Percentiles rank a stretch among this genome's conserved stretches.
Conservation (phyloP, 2,113 vertebrate species). For the Limnothrissa miodon region DNA sequence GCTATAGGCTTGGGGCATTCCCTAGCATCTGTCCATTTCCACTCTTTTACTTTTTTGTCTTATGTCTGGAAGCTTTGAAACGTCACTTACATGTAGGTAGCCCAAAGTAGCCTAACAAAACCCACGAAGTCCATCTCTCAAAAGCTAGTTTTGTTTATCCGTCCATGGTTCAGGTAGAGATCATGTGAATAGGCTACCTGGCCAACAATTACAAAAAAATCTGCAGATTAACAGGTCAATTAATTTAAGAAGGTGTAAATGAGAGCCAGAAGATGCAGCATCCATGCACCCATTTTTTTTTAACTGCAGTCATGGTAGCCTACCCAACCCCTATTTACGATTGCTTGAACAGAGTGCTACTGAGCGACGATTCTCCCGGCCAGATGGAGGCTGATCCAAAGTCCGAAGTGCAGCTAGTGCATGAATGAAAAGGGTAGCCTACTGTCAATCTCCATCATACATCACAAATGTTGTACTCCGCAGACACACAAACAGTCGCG, state of each 20-base stretch:
- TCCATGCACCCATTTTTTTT: background rate
- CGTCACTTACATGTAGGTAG: background rate
- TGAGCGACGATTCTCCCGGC: background rate
- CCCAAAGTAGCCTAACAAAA: background rate
- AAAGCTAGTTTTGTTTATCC: too few relatives aligned
- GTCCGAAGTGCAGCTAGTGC: background rate
- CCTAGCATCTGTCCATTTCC: background rate
- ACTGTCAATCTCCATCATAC: background rate
- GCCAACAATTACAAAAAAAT: background rate
- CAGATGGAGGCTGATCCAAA: background rate
- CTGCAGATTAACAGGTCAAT: background rate
- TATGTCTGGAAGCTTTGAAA: background rate
- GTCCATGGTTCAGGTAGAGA: too few relatives aligned
- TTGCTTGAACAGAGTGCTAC: background rate
- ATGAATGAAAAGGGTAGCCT: background rate
- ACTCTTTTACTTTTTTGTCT: background rate
- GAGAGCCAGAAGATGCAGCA: background rate
- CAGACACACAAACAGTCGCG: background rate
- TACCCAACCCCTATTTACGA: background rate
- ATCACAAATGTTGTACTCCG: background rate
- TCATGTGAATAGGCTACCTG: background rate
- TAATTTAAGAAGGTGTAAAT: background rate
- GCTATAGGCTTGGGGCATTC: too few relatives aligned
- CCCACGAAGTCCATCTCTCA: background rate
- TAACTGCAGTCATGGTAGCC: background rate